Conservation (phyloP, 2,113 vertebrate genomes). For the Lontra canadensis region DNA sequence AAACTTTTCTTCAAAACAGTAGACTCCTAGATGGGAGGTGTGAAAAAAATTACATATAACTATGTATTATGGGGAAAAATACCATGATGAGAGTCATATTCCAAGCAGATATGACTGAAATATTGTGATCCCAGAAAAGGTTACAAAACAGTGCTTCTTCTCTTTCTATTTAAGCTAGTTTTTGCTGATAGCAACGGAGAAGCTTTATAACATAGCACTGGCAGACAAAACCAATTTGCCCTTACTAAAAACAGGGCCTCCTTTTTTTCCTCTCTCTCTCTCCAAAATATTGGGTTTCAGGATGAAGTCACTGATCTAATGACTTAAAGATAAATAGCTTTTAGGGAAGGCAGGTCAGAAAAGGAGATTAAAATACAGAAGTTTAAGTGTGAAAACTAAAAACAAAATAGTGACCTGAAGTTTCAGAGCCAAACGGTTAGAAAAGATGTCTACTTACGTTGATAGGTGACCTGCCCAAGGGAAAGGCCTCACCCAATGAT, state of each 20-base stretch:
- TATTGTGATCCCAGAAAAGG: neutral
- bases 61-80: neutral
- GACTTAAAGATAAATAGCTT: neutral
- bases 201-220: neutral
- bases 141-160: neutral
- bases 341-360: neutral
- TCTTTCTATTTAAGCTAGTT: neutral
- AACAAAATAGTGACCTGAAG: neutral
- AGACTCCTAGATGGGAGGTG: neutral
- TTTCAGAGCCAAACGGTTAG: neutral
- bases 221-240: neutral
- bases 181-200: neutral
- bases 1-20: conserved; percentile 70
- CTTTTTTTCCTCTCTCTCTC: neutral
- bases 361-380: neutral
- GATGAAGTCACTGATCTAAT: conserved; percentile 30
- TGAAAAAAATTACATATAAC: conserved; percentile 2
- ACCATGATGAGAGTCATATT: neutral
- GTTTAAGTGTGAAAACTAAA: neutral
- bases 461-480: neutral
- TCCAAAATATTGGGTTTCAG: conserved; percentile 6
- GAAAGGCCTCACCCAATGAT: neutral
- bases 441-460: neutral
- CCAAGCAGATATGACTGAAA: neutral
- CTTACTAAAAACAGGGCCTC: neutral